These are phyloP conservation scores for Spheniscus mendiculus DNA, from an alignment of 2,113 vertebrate genomes.

Conservation along the genomic window DNA sequence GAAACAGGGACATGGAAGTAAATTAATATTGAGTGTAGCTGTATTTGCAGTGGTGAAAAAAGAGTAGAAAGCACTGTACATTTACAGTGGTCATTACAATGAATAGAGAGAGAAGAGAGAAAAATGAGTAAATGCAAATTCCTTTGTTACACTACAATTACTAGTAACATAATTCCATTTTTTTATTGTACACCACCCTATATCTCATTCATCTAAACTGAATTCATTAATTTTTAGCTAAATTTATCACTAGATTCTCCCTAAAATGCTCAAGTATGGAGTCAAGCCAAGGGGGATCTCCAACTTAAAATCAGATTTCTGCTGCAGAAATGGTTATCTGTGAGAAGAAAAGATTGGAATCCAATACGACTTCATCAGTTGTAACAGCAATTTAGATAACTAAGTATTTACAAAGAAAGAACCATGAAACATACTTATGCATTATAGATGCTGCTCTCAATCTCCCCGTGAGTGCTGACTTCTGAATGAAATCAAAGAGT, in stretches of 20 bases:
- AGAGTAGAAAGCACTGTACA: neutral
- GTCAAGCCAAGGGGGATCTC: neutral
- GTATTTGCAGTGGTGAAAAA: neutral
- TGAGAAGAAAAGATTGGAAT: neutral
- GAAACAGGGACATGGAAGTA: neutral
- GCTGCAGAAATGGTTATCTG: neutral
- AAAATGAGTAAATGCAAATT: neutral
- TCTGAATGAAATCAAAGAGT: slow-evolving; percentile 36
- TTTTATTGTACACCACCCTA: neutral
- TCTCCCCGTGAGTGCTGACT: neutral
- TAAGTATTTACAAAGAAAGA: neutral
- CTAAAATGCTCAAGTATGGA: neutral
- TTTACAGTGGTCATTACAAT: neutral
- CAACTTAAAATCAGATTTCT: neutral
- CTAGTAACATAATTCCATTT: neutral
- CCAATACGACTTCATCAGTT: neutral
- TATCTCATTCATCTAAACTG: neutral
- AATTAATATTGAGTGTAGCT: neutral
- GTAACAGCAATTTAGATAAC: neutral
- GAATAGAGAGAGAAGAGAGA: neutral
- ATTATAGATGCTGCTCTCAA: neutral
- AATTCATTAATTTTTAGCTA: neutral
- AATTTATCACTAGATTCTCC: neutral
- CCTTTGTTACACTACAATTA: neutral
- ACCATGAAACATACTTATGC: neutral